phyloP scores from a whole-genome alignment of 2,888 invertebrate genomes.

The Chymomyza fuscimana region DNA sequence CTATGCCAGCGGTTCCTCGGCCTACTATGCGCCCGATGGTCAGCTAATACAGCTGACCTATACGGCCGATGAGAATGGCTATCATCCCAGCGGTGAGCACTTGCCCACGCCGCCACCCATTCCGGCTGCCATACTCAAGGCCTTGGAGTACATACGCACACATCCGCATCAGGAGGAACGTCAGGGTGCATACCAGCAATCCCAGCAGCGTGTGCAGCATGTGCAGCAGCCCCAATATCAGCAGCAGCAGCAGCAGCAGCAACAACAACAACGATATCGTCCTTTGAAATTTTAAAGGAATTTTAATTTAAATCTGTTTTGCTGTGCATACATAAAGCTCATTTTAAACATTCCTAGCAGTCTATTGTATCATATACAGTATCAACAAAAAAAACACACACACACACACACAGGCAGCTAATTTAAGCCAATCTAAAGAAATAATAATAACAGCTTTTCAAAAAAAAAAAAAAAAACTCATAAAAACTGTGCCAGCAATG shows the following conservation, averaged over 20 bases:
- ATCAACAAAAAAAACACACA: neutral
- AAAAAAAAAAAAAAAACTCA: neutral
- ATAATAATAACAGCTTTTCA: slow-evolving; percentile 6
- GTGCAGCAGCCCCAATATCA: slow-evolving; percentile 6
- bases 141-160: slow-evolving; percentile 76
- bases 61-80: slow-evolving; percentile 83
- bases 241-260: slow-evolving; percentile 8
- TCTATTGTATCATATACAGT: neutral
- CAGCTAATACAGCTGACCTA: slow-evolving; percentile 79
- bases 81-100: slow-evolving; percentile 80
- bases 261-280: slow-evolving; percentile 20
- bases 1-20: slow-evolving; percentile 81
- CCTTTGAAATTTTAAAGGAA: slow-evolving; percentile 21
- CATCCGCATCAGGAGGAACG: slow-evolving; percentile 75
- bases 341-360: neutral
- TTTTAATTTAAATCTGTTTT: slow-evolving; percentile 3
- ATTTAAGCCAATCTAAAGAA: neutral
- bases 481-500: neutral
- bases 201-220: slow-evolving; percentile 15
- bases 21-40: slow-evolving; percentile 82
- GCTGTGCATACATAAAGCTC: neutral
- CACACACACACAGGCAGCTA: too few species aligned
- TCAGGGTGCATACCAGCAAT: slow-evolving; percentile 23
- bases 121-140: slow-evolving; percentile 71
- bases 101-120: slow-evolving; percentile 79